Evolutionary conservation across 2,888 invertebrate species (phyloP).

Genomic region (Aromia moschata): DNA sequence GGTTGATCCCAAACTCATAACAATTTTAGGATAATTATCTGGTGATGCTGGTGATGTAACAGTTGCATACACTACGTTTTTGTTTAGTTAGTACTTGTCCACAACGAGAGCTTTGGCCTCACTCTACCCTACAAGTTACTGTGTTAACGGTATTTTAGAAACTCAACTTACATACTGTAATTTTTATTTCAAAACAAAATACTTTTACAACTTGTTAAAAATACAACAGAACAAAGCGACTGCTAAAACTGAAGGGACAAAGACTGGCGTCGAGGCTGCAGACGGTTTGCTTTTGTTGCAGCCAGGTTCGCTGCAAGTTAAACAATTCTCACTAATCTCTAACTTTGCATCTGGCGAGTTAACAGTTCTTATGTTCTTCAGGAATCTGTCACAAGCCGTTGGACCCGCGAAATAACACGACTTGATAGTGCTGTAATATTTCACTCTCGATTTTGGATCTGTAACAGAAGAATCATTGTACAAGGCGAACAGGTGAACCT

Average conservation of each 20-base stretch:
- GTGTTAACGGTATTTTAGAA: too few relatives aligned
- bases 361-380: slow-evolving; percentile 26
- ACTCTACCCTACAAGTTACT: too few relatives aligned
- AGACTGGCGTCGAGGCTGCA: background rate
- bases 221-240: background rate
- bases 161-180: too few relatives aligned
- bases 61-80: too few relatives aligned
- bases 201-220: background rate
- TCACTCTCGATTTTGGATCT: slow-evolving; percentile 17
- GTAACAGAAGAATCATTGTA: slow-evolving; percentile 18
- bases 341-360: slow-evolving; percentile 18
- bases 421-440: slow-evolving; percentile 27
- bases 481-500: too few relatives aligned
- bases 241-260: too few relatives aligned
- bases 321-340: slow-evolving; percentile 21
- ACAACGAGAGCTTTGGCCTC: too few relatives aligned
- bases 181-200: too few relatives aligned
- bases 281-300: slow-evolving; percentile 14
- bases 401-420: slow-evolving; percentile 22
- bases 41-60: too few relatives aligned
- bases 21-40: too few relatives aligned
- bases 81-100: too few relatives aligned
- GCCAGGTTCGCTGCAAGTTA: slow-evolving; percentile 20
- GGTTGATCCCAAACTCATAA: too few relatives aligned
- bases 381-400: slow-evolving; percentile 27